Percentiles rank a stretch among this genome's conserved stretches.
Evolutionary conservation across 2,113 vertebrate species (phyloP).

Genomic region (Puma concolor): DNA sequence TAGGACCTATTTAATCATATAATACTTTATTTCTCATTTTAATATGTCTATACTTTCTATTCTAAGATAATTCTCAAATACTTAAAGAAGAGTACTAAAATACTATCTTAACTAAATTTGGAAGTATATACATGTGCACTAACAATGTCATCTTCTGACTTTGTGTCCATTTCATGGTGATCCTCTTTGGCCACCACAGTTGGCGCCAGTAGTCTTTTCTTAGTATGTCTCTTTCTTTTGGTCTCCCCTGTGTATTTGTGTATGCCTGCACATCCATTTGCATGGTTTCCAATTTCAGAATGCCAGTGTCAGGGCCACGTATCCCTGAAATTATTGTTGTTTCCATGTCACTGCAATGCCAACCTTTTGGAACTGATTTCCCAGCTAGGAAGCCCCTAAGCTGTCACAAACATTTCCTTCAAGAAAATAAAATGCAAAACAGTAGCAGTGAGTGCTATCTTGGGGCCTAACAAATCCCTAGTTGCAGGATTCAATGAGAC

Average conservation of each 20-base stretch:
- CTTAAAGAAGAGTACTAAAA: background rate
- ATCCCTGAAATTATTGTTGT: background rate
- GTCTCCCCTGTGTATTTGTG: rapidly evolving
- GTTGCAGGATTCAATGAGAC: background rate
- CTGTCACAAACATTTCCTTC: constrained; percentile 48
- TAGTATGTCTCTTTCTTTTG: background rate
- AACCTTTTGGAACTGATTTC: constrained; percentile 58
- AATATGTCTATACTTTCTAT: background rate
- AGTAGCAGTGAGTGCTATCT: background rate
- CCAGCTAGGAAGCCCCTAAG: background rate
- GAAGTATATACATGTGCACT: background rate
- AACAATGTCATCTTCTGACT: background rate
- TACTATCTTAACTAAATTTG: background rate
- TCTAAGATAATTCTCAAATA: background rate
- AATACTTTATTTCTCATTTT: background rate
- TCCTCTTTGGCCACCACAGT: background rate
- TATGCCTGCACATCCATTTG: background rate
- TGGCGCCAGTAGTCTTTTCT: background rate
- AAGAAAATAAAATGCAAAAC: constrained; percentile 20
- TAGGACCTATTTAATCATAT: background rate
- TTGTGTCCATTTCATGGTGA: background rate
- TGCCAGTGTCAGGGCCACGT: background rate
- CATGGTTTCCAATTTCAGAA: background rate
- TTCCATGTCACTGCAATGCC: background rate
- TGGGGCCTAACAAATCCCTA: background rate